Conservation (phyloP, 2,113 vertebrate species). For the Otis tarda region DNA sequence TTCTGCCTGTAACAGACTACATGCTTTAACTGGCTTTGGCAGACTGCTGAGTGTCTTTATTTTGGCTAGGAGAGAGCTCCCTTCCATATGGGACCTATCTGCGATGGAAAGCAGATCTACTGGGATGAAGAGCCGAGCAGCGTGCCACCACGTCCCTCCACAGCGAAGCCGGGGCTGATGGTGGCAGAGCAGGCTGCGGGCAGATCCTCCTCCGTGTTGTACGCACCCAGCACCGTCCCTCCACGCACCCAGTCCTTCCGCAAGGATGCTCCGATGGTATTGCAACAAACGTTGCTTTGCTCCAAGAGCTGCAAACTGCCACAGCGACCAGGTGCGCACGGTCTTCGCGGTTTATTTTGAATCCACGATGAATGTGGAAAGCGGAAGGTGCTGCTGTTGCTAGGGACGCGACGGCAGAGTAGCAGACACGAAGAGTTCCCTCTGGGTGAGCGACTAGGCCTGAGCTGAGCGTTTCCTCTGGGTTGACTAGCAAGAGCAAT, state of each 20-base stretch:
- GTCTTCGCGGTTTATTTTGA: neutral
- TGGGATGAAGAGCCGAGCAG: neutral
- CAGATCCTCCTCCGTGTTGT: neutral
- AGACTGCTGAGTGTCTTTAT: slow-evolving; percentile 19
- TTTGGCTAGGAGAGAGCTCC: slow-evolving; percentile 22
- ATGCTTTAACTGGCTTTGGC: neutral
- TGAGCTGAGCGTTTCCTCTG: neutral
- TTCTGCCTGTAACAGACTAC: neutral
- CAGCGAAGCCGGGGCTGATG: neutral
- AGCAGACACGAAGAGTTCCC: neutral
- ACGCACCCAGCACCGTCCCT: fast-evolving
- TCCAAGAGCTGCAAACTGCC: neutral
- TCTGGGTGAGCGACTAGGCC: neutral
- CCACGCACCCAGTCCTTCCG: neutral
- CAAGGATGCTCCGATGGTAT: neutral
- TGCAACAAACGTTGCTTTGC: neutral
- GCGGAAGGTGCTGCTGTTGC: neutral
- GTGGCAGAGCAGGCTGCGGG: neutral
- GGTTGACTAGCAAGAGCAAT: neutral
- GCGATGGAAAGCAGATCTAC: neutral
- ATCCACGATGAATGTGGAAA: neutral
- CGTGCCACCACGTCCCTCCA: neutral
- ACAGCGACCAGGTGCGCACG: neutral
- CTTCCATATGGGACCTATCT: neutral
- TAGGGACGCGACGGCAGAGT: neutral